Conservation (phyloP, 1,140 invertebrate genomes). For the Cydia pomonella region DNA sequence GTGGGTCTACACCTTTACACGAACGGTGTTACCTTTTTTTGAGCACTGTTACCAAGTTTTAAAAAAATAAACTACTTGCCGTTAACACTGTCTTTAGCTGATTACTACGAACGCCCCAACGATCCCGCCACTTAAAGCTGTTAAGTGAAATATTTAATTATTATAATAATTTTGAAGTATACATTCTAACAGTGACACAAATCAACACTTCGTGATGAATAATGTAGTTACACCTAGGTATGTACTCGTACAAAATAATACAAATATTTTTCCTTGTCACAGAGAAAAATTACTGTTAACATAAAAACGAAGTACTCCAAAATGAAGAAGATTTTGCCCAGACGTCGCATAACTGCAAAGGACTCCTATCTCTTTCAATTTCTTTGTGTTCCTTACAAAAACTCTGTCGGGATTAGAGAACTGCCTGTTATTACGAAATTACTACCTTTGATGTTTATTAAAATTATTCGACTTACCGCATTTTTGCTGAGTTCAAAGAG, state of each 20-base stretch:
- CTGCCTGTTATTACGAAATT: slow-evolving; percentile 29
- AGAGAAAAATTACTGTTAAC: not conserved
- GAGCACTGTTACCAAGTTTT: too few relatives aligned
- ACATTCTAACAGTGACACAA: too few relatives aligned
- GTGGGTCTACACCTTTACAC: too few relatives aligned
- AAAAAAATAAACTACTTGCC: too few relatives aligned
- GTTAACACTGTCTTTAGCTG: too few relatives aligned
- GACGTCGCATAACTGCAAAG: slow-evolving; percentile 20
- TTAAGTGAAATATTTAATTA: too few relatives aligned
- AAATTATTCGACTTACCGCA: slow-evolving; percentile 33
- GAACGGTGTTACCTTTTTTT: too few relatives aligned
- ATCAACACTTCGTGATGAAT: too few relatives aligned
- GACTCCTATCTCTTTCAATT: slow-evolving; percentile 31
- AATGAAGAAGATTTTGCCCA: not conserved
- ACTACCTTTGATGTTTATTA: slow-evolving; percentile 37
- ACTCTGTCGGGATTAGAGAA: slow-evolving; percentile 34
- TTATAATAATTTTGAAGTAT: too few relatives aligned
- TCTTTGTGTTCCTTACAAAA: slow-evolving; percentile 34
- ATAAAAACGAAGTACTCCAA: slow-evolving; percentile 3
- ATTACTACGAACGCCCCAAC: too few relatives aligned
- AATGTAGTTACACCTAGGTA: not conserved
- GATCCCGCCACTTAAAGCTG: too few relatives aligned
- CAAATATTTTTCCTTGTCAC: not conserved
- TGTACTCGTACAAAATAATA: not conserved
- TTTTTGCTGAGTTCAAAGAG: slow-evolving; percentile 30